Base-by-base conservation (phyloP, 2,888 invertebrate genomes). In the Tiliacea citrago region DNA sequence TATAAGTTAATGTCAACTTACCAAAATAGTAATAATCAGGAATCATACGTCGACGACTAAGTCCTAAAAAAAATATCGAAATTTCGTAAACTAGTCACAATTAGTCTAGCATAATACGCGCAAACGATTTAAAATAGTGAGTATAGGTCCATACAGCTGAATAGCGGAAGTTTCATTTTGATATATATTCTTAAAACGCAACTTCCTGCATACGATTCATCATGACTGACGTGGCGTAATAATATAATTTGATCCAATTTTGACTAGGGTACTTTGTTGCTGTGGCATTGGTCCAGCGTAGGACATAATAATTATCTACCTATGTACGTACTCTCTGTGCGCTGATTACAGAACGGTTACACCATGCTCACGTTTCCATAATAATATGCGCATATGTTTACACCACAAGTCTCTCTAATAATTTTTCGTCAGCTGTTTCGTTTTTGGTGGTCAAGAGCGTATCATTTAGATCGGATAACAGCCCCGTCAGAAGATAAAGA, bases 11-110 rank as follows among this genome's bases (percentile, higher is more conserved):
- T 57, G 21, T 8, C 13, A 42, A 73, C 87, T 74, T 68, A 89
- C 90, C 86, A 63, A 77, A 84, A 77, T 86, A 83, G 57, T 88
- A 82, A 83, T 85, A 84, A 70, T 81, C 82, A 51, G 81, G 79
- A 45, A 87, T 80, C 45, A 87, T 81, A 51, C 84, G 79, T 47
- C 88, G 86, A 66, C 83, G 85, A 72, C 62, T 75, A 73, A 67
- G 66, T 42, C 81, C 89, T 89, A 79, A 66, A 83, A 86, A 29
- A 63, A 75, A 29, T 16, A 55, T 60, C 21, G 1, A 47, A 24
- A 65, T 53, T 24, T 47, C 47, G 16, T 21, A 49, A 73, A 49
- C 29, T 63, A n/a, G n/a, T 18, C 63, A n/a, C 10, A 18, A n/a
- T 16, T 58, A 47, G 47, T 12, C 42, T 57, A 49, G n/a, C 16